phyloP scores from a whole-genome alignment of 2,113 vertebrate genomes.

The Aramus guarauna region DNA sequence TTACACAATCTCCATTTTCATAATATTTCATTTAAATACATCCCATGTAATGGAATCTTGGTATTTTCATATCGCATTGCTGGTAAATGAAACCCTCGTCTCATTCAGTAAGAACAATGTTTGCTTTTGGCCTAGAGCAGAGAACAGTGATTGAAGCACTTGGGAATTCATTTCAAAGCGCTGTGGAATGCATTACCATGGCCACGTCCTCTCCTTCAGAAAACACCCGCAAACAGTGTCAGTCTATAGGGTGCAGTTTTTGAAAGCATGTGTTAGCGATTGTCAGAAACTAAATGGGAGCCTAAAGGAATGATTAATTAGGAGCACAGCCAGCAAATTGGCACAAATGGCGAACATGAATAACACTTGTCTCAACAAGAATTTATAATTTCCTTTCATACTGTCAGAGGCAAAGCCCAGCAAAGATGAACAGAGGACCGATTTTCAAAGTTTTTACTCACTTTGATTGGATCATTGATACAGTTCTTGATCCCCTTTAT shows the following conservation, averaged over 20 bases:
- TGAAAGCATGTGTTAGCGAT: neutral
- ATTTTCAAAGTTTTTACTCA: neutral
- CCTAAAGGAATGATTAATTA: conserved; percentile 57
- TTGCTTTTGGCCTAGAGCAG: conserved; percentile 14
- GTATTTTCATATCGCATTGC: neutral
- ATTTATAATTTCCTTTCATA: neutral
- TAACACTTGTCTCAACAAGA: conserved; percentile 4
- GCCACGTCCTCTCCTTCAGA: neutral
- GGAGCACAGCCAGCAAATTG: conserved; percentile 13
- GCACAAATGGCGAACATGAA: neutral
- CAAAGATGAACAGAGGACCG: neutral
- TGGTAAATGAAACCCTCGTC: conserved; percentile 14
- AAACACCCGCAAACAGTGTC: neutral
- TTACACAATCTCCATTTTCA: neutral
- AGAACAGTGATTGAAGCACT: conserved; percentile 1
- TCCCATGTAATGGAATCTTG: neutral
- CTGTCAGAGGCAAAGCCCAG: neutral
- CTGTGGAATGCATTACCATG: neutral
- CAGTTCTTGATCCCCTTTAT: neutral
- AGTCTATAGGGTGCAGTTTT: neutral
- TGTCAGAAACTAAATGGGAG: neutral
- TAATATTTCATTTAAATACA: conserved; percentile 6
- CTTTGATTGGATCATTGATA: neutral
- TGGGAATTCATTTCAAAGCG: conserved; percentile 41
- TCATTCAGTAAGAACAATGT: conserved; percentile 18